These are phyloP conservation scores for Oophaga sylvatica DNA, from an alignment of 2,797 vertebrate species.

Conservation along the genomic window DNA sequence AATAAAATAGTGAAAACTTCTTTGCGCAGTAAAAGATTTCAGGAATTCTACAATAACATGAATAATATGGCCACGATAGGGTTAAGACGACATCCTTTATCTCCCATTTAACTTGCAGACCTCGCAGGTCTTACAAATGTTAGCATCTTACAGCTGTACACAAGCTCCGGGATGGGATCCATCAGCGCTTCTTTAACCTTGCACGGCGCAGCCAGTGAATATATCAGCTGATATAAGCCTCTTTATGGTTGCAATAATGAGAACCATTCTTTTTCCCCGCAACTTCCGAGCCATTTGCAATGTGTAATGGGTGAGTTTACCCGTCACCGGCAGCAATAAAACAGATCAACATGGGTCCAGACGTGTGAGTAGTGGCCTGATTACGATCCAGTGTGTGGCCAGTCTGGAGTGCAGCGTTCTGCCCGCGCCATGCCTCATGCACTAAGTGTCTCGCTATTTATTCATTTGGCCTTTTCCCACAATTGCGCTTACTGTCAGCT, in stretches of 20 bases:
- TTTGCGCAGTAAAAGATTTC: too few relatives aligned
- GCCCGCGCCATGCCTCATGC: background rate
- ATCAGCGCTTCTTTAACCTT: constrained; percentile 41
- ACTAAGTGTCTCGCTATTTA: background rate
- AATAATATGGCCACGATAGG: accelerated
- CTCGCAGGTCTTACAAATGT: background rate
- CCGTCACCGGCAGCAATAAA: constrained; percentile 37
- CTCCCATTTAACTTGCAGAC: background rate
- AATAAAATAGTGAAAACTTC: too few relatives aligned
- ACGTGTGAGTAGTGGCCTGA: background rate
- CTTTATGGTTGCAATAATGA: constrained; percentile 44
- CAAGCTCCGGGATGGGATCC: background rate
- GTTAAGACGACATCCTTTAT: background rate
- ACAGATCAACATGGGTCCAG: constrained; percentile 35
- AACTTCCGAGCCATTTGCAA: constrained; percentile 49
- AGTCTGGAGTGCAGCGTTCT: background rate
- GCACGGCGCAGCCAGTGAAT: constrained; percentile 23
- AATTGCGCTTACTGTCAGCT: constrained; percentile 25
- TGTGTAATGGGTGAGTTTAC: constrained; percentile 51
- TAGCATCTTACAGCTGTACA: background rate
- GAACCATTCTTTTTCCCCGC: constrained; percentile 34
- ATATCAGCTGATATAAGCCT: constrained; percentile 23
- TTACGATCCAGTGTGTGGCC: background rate
- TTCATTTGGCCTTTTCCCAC: constrained; percentile 19
- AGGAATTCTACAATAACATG: too few relatives aligned